Evolutionary conservation across 2,888 invertebrate species (phyloP).

Genomic region (Chrysolina americana): DNA sequence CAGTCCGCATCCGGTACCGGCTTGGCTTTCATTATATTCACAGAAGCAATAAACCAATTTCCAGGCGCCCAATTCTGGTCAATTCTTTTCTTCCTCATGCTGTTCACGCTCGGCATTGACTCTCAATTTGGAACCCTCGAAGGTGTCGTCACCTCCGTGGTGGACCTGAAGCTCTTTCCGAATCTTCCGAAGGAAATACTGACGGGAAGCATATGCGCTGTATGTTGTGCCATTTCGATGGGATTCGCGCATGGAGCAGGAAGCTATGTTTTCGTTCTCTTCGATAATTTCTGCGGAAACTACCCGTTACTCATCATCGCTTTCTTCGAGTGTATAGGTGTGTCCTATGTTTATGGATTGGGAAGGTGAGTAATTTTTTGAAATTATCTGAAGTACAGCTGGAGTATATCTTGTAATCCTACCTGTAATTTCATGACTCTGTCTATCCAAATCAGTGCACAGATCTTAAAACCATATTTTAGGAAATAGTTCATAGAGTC

Average conservation of each 20-base stretch:
- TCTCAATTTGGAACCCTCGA: constrained; percentile 97
- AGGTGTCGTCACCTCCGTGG: constrained; percentile 95
- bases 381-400: too few relatives aligned
- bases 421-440: too few relatives aligned
- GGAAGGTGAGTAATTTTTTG: constrained; percentile 76
- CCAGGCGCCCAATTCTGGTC: constrained; percentile 98
- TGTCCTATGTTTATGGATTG: constrained; percentile 94
- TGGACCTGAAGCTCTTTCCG: constrained; percentile 95
- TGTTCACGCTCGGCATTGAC: constrained; percentile 96
- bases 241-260: constrained; percentile 94
- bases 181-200: constrained; percentile 91
- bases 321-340: constrained; percentile 91
- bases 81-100: constrained; percentile 95
- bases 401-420: too few relatives aligned
- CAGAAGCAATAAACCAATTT: constrained; percentile 98
- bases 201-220: constrained; percentile 84
- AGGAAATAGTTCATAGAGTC: too few relatives aligned
- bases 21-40: constrained; percentile 96
- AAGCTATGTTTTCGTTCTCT: constrained; percentile 93
- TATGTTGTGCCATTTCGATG: constrained; percentile 90
- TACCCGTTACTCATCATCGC: constrained; percentile 94
- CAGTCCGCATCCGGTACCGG: constrained; percentile 98
- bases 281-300: constrained; percentile 95
- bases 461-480: too few relatives aligned
- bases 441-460: too few relatives aligned